Evolutionary conservation across 1,140 invertebrate species (phyloP), one percentile per base, ranked within the genome.

Genomic region (Propsilocerus akamusi): DNA sequence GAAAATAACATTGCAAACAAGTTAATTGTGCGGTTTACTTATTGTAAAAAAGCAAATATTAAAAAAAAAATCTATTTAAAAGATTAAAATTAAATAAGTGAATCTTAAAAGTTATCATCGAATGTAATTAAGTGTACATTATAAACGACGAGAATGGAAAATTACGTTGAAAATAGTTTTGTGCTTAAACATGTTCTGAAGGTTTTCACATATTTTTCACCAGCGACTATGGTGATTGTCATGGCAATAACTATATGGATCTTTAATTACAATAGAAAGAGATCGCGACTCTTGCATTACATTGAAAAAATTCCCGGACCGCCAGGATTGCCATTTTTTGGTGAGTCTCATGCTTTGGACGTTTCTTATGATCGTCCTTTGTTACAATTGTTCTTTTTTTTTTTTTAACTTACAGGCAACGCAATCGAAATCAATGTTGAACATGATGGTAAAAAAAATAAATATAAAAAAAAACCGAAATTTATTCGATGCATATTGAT

Each of bases 221-320:
- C 49, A 24, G 49, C 47, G 5, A 28, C 49, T 6, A 41, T 54
- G 3, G 30, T 53, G 12, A 23, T 56, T 22, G 47, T 54, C 4
- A 26, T 34, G 12, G 48, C 51, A 24, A 26, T 53, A 11, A 7
- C 46, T 25, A 49, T 48, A 49, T 52, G 48, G 20, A 26, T 62
- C 23, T 7, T 53, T 7, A 53, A 55, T 46, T 70, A 68, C 51
- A 69, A 69, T 52, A 62, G 60, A 50, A 55, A 62, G 20, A 59
- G 68, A 34, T 55, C 61, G 22, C 60, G 66, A 23, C 52, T 67
- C 46, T 62, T 68, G 24, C 61, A 63, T 46, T 58, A 69, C 22
- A 68, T 72, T 20, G 62, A 66, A 12, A 63, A 67, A 56, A 72
- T 74, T 47, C 72, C 73, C 1, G 76, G 77, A 49, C 77, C 76